These are phyloP conservation scores for Poeciliopsis prolifica DNA, from an alignment of 2,113 vertebrate species.

Conservation along the genomic window DNA sequence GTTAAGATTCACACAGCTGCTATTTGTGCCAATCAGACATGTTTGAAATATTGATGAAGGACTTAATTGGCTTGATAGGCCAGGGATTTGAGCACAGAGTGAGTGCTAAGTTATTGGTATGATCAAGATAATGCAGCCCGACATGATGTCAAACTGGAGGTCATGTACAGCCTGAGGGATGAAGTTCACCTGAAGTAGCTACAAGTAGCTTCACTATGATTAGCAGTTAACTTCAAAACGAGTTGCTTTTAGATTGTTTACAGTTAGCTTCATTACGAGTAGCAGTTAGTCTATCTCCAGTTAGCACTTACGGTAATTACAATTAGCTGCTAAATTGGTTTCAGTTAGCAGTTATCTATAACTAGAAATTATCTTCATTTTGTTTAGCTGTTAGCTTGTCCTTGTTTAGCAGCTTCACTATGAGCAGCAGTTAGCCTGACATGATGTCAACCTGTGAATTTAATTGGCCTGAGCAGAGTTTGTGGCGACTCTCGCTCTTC, in stretches of 20 bases:
- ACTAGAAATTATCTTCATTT: no score
- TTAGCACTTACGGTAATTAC: no score
- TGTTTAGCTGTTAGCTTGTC: no score
- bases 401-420: no score
- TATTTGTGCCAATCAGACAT: conserved; percentile 37
- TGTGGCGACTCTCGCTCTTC: background rate
- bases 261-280: no score
- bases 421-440: background rate
- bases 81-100: conserved; percentile 12
- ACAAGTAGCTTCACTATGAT: no score
- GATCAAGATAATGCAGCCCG: conserved; percentile 7
- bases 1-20: conserved; percentile 18
- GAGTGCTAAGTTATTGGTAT: background rate
- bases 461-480: conserved; percentile 18
- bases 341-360: no score
- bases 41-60: conserved; percentile 24
- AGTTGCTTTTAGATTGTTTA: no score
- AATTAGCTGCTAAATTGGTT: no score
- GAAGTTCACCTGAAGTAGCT: no score
- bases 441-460: conserved; percentile 15
- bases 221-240: no score
- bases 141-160: conserved; percentile 19
- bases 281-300: no score
- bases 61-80: conserved; percentile 29
- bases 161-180: conserved; percentile 20